phyloP scores from a whole-genome alignment of 2,113 vertebrate species.

The Condylura cristata region DNA sequence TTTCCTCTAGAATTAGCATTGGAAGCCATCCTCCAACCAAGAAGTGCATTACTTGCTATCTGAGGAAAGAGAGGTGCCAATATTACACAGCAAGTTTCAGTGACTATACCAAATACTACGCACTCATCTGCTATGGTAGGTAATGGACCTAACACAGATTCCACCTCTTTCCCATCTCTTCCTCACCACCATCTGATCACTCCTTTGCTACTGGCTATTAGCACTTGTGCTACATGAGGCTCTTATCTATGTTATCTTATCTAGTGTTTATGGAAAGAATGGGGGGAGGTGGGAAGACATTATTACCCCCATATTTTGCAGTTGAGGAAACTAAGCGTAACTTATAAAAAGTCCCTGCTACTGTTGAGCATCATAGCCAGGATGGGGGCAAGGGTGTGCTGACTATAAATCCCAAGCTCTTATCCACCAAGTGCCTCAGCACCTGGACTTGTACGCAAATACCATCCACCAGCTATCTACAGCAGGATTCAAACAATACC shows the following conservation, averaged over 20 bases:
- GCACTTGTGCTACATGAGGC: neutral
- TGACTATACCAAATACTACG: constrained; percentile 87
- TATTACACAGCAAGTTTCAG: constrained; percentile 89
- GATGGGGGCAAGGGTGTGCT: neutral
- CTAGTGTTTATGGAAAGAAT: neutral
- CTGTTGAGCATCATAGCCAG: neutral
- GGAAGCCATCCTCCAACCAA: constrained; percentile 83
- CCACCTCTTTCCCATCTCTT: neutral
- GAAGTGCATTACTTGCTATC: constrained; percentile 88
- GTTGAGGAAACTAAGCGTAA: neutral
- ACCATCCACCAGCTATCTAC: neutral
- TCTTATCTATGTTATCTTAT: neutral
- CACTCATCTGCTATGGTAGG: constrained; percentile 88
- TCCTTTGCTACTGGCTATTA: neutral
- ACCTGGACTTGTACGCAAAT: neutral
- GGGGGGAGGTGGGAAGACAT: neutral
- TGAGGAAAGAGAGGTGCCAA: constrained; percentile 89
- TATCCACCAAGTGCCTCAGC: neutral
- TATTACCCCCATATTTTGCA: neutral
- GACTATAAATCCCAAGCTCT: neutral
- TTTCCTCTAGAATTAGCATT: constrained; percentile 86
- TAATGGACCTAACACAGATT: constrained; percentile 49
- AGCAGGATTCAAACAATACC: neutral
- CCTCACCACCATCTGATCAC: neutral
- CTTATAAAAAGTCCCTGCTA: neutral